A percentile compares a stretch with the other conserved stretches of the same genome.
phyloP scores from a whole-genome alignment of 2,113 vertebrate species.

The Pterocles orientalis region DNA sequence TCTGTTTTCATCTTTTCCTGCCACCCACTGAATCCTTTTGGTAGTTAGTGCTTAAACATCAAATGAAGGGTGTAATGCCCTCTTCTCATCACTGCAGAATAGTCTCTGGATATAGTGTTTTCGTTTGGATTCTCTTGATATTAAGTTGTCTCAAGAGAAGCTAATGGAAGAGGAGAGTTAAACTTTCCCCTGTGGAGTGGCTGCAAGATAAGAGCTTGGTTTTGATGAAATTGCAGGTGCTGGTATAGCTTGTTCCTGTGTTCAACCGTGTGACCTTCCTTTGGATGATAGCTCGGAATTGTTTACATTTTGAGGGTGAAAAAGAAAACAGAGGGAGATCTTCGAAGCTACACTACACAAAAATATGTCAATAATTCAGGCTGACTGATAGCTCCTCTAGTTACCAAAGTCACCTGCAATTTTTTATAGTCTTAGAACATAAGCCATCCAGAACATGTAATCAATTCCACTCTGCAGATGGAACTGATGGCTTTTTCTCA shows the following conservation, averaged over 20 bases:
- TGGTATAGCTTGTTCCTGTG: not conserved
- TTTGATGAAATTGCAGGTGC: not conserved
- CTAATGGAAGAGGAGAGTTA: not conserved
- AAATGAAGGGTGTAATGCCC: not conserved
- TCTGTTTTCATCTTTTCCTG: not conserved
- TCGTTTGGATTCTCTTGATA: not conserved
- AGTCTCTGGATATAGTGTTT: not conserved
- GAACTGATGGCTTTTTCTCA: not conserved
- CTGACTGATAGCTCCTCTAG: conserved; percentile 52
- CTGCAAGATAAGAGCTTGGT: not conserved
- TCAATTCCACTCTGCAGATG: conserved; percentile 38
- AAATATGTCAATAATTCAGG: conserved; percentile 61
- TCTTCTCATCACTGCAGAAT: not conserved
- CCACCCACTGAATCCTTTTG: not conserved
- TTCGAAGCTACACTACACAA: conserved; percentile 41
- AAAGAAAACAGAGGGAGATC: conserved; percentile 31
- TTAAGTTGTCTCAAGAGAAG: not conserved
- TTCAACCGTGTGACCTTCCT: not conserved
- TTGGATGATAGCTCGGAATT: conserved; percentile 5
- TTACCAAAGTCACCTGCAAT: conserved; percentile 56
- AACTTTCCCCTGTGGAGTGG: not conserved
- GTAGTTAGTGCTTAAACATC: not conserved
- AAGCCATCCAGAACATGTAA: conserved; percentile 57
- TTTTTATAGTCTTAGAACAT: conserved; percentile 45
- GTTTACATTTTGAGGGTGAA: conserved; percentile 56